Conservation (phyloP, 2,888 invertebrate species). For the Cerastoderma edule region DNA sequence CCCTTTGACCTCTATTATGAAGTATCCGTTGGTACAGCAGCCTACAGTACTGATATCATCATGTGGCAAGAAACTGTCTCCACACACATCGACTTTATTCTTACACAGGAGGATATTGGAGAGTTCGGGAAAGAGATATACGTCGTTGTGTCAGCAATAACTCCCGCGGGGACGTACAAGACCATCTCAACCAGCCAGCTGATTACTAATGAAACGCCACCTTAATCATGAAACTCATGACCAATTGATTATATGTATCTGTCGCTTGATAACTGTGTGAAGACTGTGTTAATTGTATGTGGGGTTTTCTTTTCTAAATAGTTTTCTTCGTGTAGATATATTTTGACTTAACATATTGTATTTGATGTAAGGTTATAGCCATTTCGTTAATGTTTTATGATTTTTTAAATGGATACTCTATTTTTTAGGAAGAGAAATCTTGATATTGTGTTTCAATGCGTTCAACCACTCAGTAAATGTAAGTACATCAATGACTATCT, state of each 20-base stretch:
- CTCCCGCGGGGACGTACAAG: constrained; percentile 18
- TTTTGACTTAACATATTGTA: neutral
- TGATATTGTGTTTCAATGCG: no score
- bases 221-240: neutral
- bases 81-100: constrained; percentile 21
- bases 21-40: constrained; percentile 33
- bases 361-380: neutral
- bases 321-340: no score
- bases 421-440: no score
- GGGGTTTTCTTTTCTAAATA: no score
- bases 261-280: neutral
- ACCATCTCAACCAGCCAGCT: constrained; percentile 1
- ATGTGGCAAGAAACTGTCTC: constrained; percentile 38
- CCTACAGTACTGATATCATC: constrained; percentile 22
- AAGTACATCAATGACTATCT: no score
- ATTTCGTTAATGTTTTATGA: no score
- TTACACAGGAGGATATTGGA: constrained; percentile 22
- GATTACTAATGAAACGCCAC: neutral
- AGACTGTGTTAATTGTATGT: no score
- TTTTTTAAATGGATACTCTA: no score
- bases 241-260: neutral
- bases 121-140: constrained; percentile 29
- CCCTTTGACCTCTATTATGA: constrained; percentile 27
- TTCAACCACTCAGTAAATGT: no score
- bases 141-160: constrained; percentile 21